Percentiles rank a stretch among this genome's conserved stretches.
These are phyloP conservation scores for Acanthopagrus latus DNA, from an alignment of 2,797 vertebrate genomes.

Conservation along the genomic window DNA sequence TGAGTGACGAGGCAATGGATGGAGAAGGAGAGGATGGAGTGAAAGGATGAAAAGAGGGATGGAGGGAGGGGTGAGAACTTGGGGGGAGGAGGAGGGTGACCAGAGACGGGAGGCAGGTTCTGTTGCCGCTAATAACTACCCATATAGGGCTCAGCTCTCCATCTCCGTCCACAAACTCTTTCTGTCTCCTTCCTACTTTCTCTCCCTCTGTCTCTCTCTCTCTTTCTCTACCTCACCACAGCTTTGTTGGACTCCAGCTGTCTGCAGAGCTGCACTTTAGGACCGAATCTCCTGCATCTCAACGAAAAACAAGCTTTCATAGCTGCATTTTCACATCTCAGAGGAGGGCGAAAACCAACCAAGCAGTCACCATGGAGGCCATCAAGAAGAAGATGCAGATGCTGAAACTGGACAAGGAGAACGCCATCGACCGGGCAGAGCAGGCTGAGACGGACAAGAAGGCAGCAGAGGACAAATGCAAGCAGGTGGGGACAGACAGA, in stretches of 20 bases:
- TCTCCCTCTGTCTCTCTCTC: conserved; percentile 47
- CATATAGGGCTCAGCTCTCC: conserved; percentile 79
- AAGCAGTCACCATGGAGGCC: conserved; percentile 90
- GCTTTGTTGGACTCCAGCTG: conserved; percentile 49
- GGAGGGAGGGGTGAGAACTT: conserved; percentile 51
- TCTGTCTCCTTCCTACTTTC: conserved; percentile 64
- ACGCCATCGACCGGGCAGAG: conserved; percentile 94
- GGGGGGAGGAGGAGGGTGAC: conserved; percentile 62
- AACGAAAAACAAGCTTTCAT: conserved; percentile 30
- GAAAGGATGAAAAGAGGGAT: conserved; percentile 34
- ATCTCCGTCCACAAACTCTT: conserved; percentile 65
- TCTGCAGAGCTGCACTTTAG: background rate
- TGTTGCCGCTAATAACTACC: conserved; percentile 83
- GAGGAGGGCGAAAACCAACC: conserved; percentile 19
- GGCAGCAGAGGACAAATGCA: conserved; percentile 93
- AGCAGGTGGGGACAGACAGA: conserved; percentile 86
- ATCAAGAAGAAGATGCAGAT: conserved; percentile 99
- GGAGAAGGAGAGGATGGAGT: conserved; percentile 51
- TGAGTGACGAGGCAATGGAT: conserved; percentile 54
- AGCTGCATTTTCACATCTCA: conserved; percentile 42
- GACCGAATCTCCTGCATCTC: conserved; percentile 45
- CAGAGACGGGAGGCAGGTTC: conserved; percentile 81
- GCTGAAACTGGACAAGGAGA: conserved; percentile 97
- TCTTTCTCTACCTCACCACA: conserved; percentile 39
- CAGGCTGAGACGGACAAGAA: conserved; percentile 95